These are phyloP conservation scores for Spicauda simplicius DNA, from an alignment of 2,888 invertebrate species.

Conservation along the genomic window DNA sequence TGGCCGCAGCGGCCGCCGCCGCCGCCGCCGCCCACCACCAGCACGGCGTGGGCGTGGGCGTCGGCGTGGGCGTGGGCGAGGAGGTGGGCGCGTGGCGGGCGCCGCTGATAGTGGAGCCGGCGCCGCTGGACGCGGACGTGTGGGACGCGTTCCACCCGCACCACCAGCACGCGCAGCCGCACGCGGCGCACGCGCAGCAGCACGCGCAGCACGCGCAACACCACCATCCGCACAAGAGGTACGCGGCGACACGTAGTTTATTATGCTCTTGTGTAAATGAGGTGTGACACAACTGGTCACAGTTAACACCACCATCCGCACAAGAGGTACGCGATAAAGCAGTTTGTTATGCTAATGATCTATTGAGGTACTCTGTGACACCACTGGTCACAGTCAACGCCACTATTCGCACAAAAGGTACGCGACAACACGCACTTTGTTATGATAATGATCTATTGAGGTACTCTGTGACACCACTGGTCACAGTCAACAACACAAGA, in stretches of 20 bases:
- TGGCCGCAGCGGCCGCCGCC: slow-evolving; percentile 92
- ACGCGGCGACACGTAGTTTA: not conserved
- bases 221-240: slow-evolving; percentile 75
- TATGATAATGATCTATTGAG: no score
- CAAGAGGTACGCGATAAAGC: no score
- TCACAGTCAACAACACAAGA: no score
- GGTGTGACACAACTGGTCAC: no score
- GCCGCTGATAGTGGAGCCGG: slow-evolving; percentile 93
- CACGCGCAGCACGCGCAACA: slow-evolving; percentile 46
- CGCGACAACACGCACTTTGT: no score
- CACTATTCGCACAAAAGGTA: no score
- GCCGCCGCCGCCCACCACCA: slow-evolving; percentile 93
- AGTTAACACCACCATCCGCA: no score
- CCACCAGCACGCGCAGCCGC: slow-evolving; percentile 55
- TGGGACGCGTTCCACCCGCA: slow-evolving; percentile 74
- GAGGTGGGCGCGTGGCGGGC: slow-evolving; percentile 90
- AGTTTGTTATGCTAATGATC: no score
- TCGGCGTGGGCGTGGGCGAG: slow-evolving; percentile 87
- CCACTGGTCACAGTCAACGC: no score
- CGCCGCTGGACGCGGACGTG: slow-evolving; percentile 75
- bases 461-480: no score
- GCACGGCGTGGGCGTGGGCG: slow-evolving; percentile 86
- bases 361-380: no score
- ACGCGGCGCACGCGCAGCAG: slow-evolving; percentile 10
- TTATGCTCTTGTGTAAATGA: no score